Evolutionary conservation across 2,113 vertebrate species (phyloP).

Genomic region (Xyrauchen texanus): DNA sequence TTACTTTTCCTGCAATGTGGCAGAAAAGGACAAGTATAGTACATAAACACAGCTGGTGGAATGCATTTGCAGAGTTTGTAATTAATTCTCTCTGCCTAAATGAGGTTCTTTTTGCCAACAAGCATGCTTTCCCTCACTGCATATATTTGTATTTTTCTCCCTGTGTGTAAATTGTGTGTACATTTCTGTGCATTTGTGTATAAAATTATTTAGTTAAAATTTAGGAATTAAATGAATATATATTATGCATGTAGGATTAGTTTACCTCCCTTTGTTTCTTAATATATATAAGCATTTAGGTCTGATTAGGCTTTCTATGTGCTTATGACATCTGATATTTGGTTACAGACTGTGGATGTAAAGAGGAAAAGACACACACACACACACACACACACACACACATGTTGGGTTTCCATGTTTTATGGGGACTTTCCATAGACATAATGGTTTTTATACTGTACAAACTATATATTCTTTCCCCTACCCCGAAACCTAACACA

Average conservation of each 20-base stretch:
- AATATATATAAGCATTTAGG: not conserved
- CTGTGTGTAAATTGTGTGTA: not conserved
- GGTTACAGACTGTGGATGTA: not conserved
- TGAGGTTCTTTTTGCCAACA: constrained; percentile 46
- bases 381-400: not conserved
- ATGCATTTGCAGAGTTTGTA: constrained; percentile 62
- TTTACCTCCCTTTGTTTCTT: no score
- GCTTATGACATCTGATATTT: constrained; percentile 13
- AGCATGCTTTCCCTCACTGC: not conserved
- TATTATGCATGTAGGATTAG: no score
- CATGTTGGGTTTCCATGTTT: no score
- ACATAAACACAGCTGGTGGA: constrained; percentile 50
- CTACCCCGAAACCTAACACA: no score
- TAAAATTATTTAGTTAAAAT: no score
- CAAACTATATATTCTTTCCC: no score
- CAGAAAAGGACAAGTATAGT: constrained; percentile 57
- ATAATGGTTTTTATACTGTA: no score
- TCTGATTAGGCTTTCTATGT: not conserved
- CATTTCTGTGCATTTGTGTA: no score
- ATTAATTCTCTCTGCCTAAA: constrained; percentile 71
- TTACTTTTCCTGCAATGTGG: constrained; percentile 45
- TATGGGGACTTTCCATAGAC: no score
- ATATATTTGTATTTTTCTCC: not conserved
- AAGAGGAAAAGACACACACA: not conserved
- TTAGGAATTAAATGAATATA: no score